phyloP scores from a whole-genome alignment of 2,888 invertebrate genomes.

The Pimpla rufipes region DNA sequence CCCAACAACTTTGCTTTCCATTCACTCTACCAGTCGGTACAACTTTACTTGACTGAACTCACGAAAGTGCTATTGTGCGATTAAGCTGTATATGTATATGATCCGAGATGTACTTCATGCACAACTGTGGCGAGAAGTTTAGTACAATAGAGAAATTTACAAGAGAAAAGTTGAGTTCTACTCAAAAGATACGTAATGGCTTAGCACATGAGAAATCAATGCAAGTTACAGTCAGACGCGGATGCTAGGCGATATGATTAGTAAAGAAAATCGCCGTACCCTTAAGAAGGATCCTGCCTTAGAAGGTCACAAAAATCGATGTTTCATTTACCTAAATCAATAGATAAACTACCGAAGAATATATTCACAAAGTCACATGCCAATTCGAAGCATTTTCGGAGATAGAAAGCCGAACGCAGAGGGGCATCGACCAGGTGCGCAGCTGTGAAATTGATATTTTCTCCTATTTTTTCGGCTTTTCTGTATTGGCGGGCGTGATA shows the following conservation, averaged over 20 bases:
- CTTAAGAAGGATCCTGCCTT: too few species aligned
- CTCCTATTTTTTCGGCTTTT: too few species aligned
- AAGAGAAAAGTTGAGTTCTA: background rate
- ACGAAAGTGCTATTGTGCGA: constrained; percentile 41
- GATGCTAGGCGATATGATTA: background rate
- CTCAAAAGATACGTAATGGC: background rate
- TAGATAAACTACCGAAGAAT: too few species aligned
- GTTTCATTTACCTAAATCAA: too few species aligned
- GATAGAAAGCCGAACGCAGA: too few species aligned
- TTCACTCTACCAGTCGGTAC: constrained; percentile 38
- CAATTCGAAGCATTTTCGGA: too few species aligned
- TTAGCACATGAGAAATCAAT: background rate
- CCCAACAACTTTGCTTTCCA: constrained; percentile 34
- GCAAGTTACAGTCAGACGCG: background rate
- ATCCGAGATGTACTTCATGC: constrained; percentile 2
- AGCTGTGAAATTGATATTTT: too few species aligned
- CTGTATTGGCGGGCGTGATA: too few species aligned
- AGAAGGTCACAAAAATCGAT: too few species aligned
- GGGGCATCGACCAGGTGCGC: too few species aligned
- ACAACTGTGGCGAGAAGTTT: constrained; percentile 28
- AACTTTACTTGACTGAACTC: constrained; percentile 22
- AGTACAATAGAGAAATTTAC: background rate
- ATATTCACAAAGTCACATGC: too few species aligned
- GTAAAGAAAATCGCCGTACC: too few species aligned
- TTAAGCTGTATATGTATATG: constrained; percentile 5